Base-by-base conservation (phyloP, 2,113 vertebrate species). In the Phalacrocorax brasilianus region DNA sequence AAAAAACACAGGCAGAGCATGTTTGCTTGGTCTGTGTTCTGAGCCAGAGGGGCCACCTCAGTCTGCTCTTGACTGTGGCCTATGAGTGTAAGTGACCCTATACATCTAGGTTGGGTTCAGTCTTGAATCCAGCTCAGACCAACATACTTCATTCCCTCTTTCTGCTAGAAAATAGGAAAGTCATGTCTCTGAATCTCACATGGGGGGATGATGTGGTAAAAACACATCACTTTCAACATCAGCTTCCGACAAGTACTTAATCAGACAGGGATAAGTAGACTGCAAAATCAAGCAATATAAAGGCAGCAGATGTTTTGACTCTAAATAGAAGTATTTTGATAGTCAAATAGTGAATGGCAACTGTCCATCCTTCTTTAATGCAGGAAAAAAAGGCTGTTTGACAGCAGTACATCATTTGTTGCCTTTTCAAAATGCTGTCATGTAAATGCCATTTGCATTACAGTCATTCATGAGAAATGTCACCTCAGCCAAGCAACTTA, bases 381-480 rank as follows among this genome's bases (percentile, higher is more conserved):
- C 14, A 80, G 33, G 70, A 33, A 52, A 32, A 32, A 92, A 84
- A 47, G 22, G 26, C 82, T 93, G 67, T 42, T 94, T 85, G 68
- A 93, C 50, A 84, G 78, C 65, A 84, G 16, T 79, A 40, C 32
- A 79, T 93, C 26, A 66, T 95, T 92, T 93, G 67, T 63, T 96
- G 82, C 55, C 56, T 91, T 96, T 97, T 81, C 38, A 88, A 94
- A 96, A 90, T 16, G 59, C 27, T 82, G 77, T 52, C 0, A 1
- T 68, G 42, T 75, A 92, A 93, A 95, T 95, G 90, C 80, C 93
- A 93, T 86, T 80, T 89, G 30, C 74, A 66, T 95, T 79, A 82
- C 16, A 52, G 85, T 78, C 81, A 93, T 93, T 96, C 93, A 82
- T 61, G 79, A 73, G 76, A 93, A 95, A 96, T 73, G 87, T 92